Conservation (phyloP, 2,113 vertebrate species). For the Tenrec ecaudatus region DNA sequence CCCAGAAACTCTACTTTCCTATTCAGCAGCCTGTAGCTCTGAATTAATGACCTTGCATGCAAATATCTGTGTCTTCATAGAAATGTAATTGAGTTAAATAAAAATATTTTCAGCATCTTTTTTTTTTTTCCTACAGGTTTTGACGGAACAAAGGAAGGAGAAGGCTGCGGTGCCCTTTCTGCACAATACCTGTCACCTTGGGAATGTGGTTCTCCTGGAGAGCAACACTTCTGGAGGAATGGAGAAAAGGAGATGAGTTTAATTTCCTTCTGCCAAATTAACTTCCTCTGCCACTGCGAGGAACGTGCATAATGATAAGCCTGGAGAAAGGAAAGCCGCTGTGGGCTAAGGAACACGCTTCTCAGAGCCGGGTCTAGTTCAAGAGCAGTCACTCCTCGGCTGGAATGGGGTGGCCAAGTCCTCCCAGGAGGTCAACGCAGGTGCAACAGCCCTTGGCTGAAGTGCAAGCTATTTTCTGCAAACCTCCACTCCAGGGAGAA, state of each 20-base stretch:
- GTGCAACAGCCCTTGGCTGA: not conserved
- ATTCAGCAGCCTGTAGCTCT: conserved; percentile 57
- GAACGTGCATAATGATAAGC: not conserved
- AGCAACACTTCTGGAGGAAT: conserved; percentile 27
- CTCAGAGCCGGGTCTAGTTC: not conserved
- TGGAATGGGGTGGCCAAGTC: not conserved
- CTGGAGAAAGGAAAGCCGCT: not conserved
- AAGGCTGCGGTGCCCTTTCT: not conserved
- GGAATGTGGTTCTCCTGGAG: conserved; percentile 52
- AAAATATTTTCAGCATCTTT: conserved; percentile 50
- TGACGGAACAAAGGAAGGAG: conserved; percentile 39
- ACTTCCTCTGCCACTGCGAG: conserved; percentile 11
- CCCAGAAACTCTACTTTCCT: conserved; percentile 49
- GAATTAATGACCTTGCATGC: conserved; percentile 73
- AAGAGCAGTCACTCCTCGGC: not conserved
- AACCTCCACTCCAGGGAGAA: not conserved
- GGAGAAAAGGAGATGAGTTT: conserved; percentile 63
- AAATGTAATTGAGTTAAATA: conserved; percentile 61
- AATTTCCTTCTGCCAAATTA: conserved; percentile 79
- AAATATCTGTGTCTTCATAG: conserved; percentile 71
- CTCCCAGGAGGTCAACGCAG: not conserved
- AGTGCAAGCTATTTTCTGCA: not conserved
- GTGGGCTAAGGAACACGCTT: not conserved
- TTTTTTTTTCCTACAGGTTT: not conserved
- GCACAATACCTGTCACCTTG: conserved; percentile 57